phyloP scores from a whole-genome alignment of 2,113 vertebrate species.

The Psephotus haematonotus region DNA sequence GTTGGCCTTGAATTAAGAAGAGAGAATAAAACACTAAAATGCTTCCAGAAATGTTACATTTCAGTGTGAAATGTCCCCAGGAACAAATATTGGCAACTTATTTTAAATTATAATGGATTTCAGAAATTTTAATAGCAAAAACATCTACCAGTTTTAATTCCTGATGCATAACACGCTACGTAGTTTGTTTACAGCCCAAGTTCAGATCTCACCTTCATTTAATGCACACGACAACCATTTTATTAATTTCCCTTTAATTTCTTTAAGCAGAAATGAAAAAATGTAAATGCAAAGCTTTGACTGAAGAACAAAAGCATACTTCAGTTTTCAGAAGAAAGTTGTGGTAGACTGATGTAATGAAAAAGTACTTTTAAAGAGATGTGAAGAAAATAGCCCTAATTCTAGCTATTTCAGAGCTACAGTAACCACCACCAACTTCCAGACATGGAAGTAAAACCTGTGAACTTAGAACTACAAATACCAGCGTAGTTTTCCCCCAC shows the following conservation, averaged over 20 bases:
- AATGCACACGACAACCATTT: background rate
- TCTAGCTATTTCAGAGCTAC: background rate
- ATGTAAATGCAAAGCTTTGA: background rate
- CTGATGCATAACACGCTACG: background rate
- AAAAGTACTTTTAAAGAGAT: background rate
- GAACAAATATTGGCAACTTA: background rate
- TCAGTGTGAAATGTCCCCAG: background rate
- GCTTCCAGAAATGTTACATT: background rate
- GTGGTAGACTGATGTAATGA: background rate
- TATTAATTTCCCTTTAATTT: background rate
- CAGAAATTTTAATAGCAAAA: background rate
- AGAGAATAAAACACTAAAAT: background rate
- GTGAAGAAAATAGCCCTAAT: background rate
- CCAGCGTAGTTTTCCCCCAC: background rate
- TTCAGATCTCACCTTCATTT: background rate
- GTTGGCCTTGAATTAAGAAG: conserved; percentile 78
- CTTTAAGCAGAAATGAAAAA: background rate
- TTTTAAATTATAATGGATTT: background rate
- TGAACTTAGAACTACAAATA: background rate
- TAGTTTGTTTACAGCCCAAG: background rate
- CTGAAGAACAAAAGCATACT: background rate
- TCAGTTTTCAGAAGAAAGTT: background rate
- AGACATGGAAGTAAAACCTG: background rate
- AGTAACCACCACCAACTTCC: background rate
- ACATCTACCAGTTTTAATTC: background rate